These are phyloP conservation scores for Brachynemurus nebulosus DNA, from an alignment of 2,888 invertebrate species.

Conservation along the genomic window DNA sequence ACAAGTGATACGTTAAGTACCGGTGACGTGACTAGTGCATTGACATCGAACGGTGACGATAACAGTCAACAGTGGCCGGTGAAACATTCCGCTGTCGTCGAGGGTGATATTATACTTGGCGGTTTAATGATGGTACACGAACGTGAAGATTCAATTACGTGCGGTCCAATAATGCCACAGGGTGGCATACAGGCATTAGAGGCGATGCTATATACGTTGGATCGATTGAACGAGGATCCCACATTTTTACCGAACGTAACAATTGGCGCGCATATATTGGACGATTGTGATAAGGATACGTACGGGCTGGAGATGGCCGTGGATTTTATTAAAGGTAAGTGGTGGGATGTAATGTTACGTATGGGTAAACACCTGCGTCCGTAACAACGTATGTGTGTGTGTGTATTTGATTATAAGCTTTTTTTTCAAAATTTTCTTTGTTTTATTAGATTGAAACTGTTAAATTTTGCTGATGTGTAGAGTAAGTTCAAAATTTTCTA, in stretches of 20 bases:
- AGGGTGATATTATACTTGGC: conserved; percentile 78
- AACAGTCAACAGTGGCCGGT: too few species aligned
- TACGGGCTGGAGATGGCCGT: conserved; percentile 92
- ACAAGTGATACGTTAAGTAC: too few species aligned
- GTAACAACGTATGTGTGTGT: too few species aligned
- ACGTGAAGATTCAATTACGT: conserved; percentile 72
- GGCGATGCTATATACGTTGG: conserved; percentile 83
- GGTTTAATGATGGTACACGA: conserved; percentile 95
- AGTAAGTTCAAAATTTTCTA: too few species aligned
- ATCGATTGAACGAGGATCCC: conserved; percentile 54
- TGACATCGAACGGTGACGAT: too few species aligned
- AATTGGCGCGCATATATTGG: conserved; percentile 77
- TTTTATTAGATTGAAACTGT: too few species aligned
- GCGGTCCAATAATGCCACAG: conserved; percentile 90
- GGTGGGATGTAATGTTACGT: too few species aligned
- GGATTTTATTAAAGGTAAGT: conserved; percentile 89
- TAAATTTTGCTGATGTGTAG: too few species aligned
- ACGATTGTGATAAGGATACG: conserved; percentile 92
- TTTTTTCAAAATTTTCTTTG: too few species aligned
- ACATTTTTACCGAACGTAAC: conserved; percentile 60
- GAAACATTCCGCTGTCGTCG: conserved; percentile 72
- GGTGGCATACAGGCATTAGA: conserved; percentile 81
- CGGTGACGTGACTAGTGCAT: too few species aligned
- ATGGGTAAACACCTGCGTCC: too few species aligned
- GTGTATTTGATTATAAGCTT: too few species aligned